Conservation (phyloP, 2,888 invertebrate genomes). For the Alloplasta piceator region DNA sequence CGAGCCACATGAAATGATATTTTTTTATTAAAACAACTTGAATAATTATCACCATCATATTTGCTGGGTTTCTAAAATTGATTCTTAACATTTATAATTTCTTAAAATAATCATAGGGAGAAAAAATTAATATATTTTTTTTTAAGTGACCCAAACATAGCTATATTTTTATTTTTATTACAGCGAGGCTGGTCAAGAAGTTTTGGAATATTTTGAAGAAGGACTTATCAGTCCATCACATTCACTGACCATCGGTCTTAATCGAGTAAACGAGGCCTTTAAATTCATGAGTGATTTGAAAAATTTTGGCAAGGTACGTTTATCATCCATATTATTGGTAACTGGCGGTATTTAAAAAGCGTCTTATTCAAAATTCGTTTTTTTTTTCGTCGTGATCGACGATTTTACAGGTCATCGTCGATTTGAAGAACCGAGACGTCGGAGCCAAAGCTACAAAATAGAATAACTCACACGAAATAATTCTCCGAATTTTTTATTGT, state of each 20-base stretch:
- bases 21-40: too few relatives aligned
- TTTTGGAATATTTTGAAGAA: conserved; percentile 86
- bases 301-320: conserved; percentile 86
- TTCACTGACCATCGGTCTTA: conserved; percentile 85
- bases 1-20: too few relatives aligned
- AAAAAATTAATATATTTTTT: conserved; percentile 16
- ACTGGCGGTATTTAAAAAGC: background rate
- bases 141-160: background rate
- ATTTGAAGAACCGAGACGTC: conserved; percentile 76
- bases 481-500: conserved; percentile 17
- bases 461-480: conserved; percentile 23
- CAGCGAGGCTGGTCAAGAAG: conserved; percentile 85
- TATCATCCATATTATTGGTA: background rate
- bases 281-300: conserved; percentile 85
- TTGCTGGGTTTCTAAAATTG: too few relatives aligned
- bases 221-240: conserved; percentile 86
- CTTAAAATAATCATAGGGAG: too few relatives aligned
- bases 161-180: conserved; percentile 25
- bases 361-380: conserved; percentile 3
- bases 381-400: conserved; percentile 9
- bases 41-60: too few relatives aligned
- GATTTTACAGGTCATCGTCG: conserved; percentile 76
- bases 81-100: too few relatives aligned
- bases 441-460: conserved; percentile 60
- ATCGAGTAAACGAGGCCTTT: conserved; percentile 86